Base-by-base conservation (phyloP, 2,888 invertebrate genomes). In the Ctena decussata region DNA sequence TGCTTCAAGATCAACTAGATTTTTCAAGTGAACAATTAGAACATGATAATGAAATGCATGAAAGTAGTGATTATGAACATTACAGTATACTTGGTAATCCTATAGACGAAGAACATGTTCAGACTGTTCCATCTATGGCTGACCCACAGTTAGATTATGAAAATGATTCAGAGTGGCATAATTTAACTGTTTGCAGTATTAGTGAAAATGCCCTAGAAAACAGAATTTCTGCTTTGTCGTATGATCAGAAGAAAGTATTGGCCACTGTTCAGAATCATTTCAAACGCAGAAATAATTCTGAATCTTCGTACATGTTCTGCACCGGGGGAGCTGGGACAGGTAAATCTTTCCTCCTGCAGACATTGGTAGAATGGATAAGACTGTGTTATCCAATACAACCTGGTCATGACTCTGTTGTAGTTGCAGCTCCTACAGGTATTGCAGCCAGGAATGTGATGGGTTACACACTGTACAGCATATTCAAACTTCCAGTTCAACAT, bases 351-450 rank as follows among this genome's bases (percentile, higher is more conserved):
- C 46, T 87, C n/a, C 69, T 80, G 37, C 75, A 77, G 49, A 70
- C 77, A 41, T 44, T 80, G 21, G 85, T 87, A 32, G 87, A 82
- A 72, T 87, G 82, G 85, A 35, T 85, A 70, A 27, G 77, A n/a
- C 53, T 49, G 41, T 80, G 30, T 49, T 77, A 74, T 44, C 32
- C 83, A 41, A 15, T 24, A 41, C 70, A 77, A 44, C 27, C 39
- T 18, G 87, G 84, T n/a, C n/a, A 37, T 39, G 53, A 80, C 30
- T 81, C 87, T 24, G 81, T 87, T 12, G 30, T 85, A n/a, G 80
- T 87, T 18, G 82, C 80, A 83, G 85, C 76, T 39, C 83, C 85
- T 46, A 87, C 83, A 44, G 85, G 82, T 27, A 73, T 81, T 53
- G 82, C 85, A 39, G 85, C 85, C 12, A 37, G 37, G 27, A 77